Base-by-base conservation (phyloP, 2,888 invertebrate species). In the Euclidia mi region DNA sequence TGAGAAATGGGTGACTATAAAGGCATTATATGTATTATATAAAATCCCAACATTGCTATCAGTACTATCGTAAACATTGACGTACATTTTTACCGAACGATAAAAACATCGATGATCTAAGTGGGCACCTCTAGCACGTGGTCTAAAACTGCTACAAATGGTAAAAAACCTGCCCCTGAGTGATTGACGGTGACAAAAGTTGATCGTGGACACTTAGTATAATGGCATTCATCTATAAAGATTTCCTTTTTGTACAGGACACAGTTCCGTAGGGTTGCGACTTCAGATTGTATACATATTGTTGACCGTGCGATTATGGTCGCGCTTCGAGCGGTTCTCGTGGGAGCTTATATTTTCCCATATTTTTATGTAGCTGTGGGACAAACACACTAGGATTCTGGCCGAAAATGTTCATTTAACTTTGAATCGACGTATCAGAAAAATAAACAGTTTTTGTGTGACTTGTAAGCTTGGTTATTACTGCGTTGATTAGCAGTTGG, bases 311-410 rank as follows among this genome's bases (percentile, higher is more conserved):
- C 70, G 72, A 72, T 69, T 69, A 69, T 66, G 62, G 55, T 29
- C 58, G 63, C 56, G 66, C 51, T 49, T 48, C 34, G 60, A 57
- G 38, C 56, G 31, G 59, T 56, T 66, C 72, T 70, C 72, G 72
- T 72, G 72, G 72, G 72, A 72, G 70, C 42, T 38, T 56, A 64
- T 12, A 66, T 72, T 72, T 70, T 72, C 72, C 72, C 72, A 72
- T 72, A 72, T 72, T 57, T 64, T 69, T 64, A 61, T 57, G 42
- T 50, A 28, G 61, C 58, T 72, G 72, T 66, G 70, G 47, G 63
- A 70, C 70, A 64, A 69, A 72, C 42, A 66, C 59, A 64, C 52
- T 72, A 56, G 44, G 48, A 55, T 64, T 69, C 72, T 57, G 56
- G 47, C 64, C 41, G 50, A 56, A 69, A 56, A 60, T 50, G 50